Percentiles rank a stretch among this genome's conserved stretches.
Conservation (phyloP, 2,797 vertebrate species). For the Rachycentron canadum region DNA sequence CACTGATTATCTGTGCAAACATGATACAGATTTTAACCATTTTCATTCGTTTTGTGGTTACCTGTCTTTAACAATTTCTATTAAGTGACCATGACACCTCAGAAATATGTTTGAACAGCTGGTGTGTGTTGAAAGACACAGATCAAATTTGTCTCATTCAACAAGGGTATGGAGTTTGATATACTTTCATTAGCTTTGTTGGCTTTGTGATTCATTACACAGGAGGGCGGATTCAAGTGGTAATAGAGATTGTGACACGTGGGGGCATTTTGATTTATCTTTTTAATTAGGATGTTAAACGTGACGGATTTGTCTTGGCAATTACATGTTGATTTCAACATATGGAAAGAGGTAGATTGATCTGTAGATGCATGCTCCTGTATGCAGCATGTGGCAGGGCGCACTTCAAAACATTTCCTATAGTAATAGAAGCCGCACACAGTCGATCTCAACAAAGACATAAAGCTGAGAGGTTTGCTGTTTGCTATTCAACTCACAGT, state of each 20-base stretch:
- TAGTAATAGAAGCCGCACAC: slow-evolving; percentile 8
- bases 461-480: slow-evolving; percentile 36
- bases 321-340: slow-evolving; percentile 69
- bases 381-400: slow-evolving; percentile 9
- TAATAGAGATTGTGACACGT: slow-evolving; percentile 55
- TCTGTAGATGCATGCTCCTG: slow-evolving; percentile 17
- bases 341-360: slow-evolving; percentile 46
- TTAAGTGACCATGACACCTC: slow-evolving; percentile 25
- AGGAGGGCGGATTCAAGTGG: slow-evolving; percentile 46
- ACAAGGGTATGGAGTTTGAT: slow-evolving; percentile 56
- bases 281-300: slow-evolving; percentile 72
- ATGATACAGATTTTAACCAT: slow-evolving; percentile 30
- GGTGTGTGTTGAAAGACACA: slow-evolving; percentile 42
- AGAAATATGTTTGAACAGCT: slow-evolving; percentile 42
- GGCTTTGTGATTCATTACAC: slow-evolving; percentile 62
- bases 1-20: slow-evolving; percentile 21
- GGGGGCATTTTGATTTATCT: slow-evolving; percentile 69
- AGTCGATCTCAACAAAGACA: slow-evolving; percentile 32
- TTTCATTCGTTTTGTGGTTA: slow-evolving; percentile 17
- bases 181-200: slow-evolving; percentile 72
- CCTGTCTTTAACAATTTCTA: slow-evolving; percentile 32
- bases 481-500: slow-evolving; percentile 46
- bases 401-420: slow-evolving; percentile 17
- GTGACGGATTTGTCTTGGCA: slow-evolving; percentile 66
- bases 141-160: slow-evolving; percentile 63